Evolutionary conservation across 2,113 vertebrate species (phyloP).

Genomic region (Sardina pilchardus): DNA sequence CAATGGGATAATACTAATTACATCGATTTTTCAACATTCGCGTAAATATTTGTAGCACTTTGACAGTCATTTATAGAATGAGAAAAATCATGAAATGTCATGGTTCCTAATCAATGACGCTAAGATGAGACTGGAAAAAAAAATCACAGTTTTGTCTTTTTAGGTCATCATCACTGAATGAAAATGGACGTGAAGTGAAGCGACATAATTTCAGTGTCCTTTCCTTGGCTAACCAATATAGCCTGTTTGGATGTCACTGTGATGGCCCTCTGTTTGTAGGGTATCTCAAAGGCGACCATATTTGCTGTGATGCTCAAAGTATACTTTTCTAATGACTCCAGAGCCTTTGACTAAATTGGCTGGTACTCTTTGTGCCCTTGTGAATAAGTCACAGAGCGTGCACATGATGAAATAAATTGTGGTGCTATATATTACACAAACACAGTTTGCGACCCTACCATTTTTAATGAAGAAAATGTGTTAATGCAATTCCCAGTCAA

Average conservation of each 20-base stretch:
- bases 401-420: not conserved
- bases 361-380: not conserved
- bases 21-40: too few relatives aligned
- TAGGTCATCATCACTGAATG: not conserved
- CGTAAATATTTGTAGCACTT: too few relatives aligned
- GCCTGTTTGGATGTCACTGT: not conserved
- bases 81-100: too few relatives aligned
- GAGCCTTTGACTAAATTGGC: too few relatives aligned
- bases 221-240: not conserved
- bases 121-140: not conserved
- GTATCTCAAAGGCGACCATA: not conserved
- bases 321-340: not conserved
- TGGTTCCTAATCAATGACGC: not conserved
- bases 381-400: not conserved
- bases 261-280: not conserved
- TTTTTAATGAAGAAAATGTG: not conserved
- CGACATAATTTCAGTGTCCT: not conserved
- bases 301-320: not conserved
- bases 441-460: not conserved
- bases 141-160: not conserved
- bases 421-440: not conserved
- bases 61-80: too few relatives aligned
- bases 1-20: too few relatives aligned
- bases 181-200: not conserved
- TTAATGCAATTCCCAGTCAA: not conserved